Conservation (phyloP, 1,140 invertebrate genomes). For the Ladona fulva region DNA sequence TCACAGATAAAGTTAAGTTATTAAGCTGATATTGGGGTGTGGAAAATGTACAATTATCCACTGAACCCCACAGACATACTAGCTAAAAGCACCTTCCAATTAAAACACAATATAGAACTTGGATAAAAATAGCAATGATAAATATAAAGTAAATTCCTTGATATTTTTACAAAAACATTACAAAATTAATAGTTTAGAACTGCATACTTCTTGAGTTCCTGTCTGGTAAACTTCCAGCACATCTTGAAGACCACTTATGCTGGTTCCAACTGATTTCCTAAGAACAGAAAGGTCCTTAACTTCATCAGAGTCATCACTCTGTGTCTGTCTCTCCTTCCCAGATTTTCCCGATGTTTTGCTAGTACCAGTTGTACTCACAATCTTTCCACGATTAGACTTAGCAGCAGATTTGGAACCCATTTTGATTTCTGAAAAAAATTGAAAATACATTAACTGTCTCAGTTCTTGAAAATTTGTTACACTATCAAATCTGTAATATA, state of each 20-base stretch:
- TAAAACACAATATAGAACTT: no score
- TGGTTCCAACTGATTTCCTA: conserved; percentile 50
- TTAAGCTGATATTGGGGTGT: no score
- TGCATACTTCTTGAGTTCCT: conserved; percentile 48
- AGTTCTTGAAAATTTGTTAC: no score
- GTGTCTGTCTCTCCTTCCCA: neutral
- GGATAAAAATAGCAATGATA: no score
- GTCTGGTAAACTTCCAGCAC: conserved; percentile 47
- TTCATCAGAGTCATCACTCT: conserved; percentile 15
- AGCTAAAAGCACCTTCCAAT: no score
- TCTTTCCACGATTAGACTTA: neutral
- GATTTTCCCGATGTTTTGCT: conserved; percentile 12
- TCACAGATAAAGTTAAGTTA: no score
- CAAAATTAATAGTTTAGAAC: neutral
- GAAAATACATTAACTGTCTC: no score
- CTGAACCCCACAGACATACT: no score
- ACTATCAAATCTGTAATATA: no score
- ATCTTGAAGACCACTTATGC: conserved; percentile 49
- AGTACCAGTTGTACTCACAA: neutral
- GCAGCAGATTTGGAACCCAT: conserved; percentile 18
- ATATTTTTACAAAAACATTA: no score
- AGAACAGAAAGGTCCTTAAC: conserved; percentile 45
- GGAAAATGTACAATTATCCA: no score
- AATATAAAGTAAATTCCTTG: no score
- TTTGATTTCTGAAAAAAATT: neutral